Conservation (phyloP, 2,888 invertebrate species). For the Xestobium rufovillosum region DNA sequence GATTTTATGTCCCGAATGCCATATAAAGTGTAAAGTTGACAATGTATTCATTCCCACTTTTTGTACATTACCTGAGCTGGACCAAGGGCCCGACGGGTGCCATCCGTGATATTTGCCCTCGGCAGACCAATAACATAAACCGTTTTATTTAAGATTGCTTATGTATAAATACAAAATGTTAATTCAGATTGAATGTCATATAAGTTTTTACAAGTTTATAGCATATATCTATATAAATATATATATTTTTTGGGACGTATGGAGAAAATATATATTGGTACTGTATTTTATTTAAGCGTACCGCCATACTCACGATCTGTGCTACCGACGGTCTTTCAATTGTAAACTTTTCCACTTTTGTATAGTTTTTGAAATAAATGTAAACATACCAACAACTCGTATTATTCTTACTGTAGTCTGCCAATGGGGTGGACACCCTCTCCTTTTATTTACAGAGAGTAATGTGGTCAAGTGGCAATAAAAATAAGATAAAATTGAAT, state of each 20-base stretch:
- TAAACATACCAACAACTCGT: constrained; percentile 40
- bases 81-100: constrained; percentile 38
- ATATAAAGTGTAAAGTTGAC: constrained; percentile 25
- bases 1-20: constrained; percentile 34
- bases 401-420: no score
- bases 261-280: constrained; percentile 26
- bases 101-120: constrained; percentile 38
- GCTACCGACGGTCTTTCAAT: constrained; percentile 44
- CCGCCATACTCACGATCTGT: constrained; percentile 40
- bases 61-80: constrained; percentile 35
- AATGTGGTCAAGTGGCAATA: no score
- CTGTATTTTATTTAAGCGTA: constrained; percentile 16
- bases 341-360: constrained; percentile 45
- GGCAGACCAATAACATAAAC: constrained; percentile 36
- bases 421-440: no score
- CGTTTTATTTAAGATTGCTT: constrained; percentile 38
- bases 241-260: constrained; percentile 43
- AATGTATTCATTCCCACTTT: constrained; percentile 12
- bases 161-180: constrained; percentile 33
- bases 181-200: constrained; percentile 41
- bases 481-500: no score
- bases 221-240: constrained; percentile 39
- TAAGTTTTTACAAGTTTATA: constrained; percentile 42
- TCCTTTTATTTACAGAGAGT: no score
- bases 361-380: constrained; percentile 44